Percentiles rank a stretch among this genome's conserved stretches.
Conservation (phyloP, 2,113 vertebrate genomes). For the Bubo scandiacus region DNA sequence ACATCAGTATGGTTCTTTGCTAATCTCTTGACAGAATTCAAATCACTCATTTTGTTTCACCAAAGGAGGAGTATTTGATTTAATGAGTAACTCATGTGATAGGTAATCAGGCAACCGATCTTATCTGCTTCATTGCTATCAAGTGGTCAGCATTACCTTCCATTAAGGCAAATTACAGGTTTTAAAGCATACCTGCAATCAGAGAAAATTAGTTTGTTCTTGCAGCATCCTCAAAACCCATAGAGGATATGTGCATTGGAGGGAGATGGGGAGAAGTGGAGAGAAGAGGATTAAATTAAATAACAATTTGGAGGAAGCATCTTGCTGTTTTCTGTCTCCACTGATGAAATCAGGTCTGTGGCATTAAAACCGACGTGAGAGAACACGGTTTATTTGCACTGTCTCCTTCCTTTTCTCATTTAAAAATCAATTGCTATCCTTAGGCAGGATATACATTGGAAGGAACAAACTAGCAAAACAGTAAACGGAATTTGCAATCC, state of each 20-base stretch:
- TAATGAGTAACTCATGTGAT: not conserved
- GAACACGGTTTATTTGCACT: not conserved
- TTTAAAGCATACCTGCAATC: slow-evolving; percentile 7
- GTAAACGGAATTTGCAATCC: not conserved
- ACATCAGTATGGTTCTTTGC: not conserved
- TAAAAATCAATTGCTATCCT: not conserved
- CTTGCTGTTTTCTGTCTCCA: not conserved
- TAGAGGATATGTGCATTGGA: not conserved
- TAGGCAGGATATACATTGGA: not conserved
- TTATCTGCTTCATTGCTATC: not conserved
- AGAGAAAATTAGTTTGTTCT: not conserved
- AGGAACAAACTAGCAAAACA: not conserved
- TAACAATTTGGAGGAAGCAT: slow-evolving; percentile 3
- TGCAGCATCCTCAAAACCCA: not conserved
- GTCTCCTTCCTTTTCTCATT: slow-evolving; percentile 30
- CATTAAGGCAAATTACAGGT: slow-evolving; percentile 6
- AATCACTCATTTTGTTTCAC: not conserved
- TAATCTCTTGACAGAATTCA: not conserved
- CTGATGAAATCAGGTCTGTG: slow-evolving; percentile 5
- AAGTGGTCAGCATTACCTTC: not conserved
- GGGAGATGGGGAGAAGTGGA: not conserved
- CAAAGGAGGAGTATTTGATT: not conserved
- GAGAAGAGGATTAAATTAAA: slow-evolving; percentile 32
- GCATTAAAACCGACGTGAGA: not conserved
- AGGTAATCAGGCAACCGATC: not conserved